Base-by-base conservation (phyloP, 2,888 invertebrate species). In the Blastobasis adustella region DNA sequence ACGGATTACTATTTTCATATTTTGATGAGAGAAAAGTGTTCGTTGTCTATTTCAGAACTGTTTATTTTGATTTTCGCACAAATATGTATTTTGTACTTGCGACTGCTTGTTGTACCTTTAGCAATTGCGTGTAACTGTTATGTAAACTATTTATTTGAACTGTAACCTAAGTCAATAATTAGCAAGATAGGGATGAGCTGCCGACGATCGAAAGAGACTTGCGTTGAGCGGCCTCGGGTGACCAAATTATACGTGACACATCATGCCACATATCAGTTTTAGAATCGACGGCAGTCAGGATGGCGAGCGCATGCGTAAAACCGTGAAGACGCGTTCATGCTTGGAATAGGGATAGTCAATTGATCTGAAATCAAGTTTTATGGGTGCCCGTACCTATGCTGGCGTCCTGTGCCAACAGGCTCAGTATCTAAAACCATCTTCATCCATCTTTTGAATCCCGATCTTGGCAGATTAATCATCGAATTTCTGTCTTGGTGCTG, bases 231-330 rank as follows among this genome's bases (percentile, higher is more conserved):
- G 51, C 59, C 70, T 72, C 67, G 65, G 69, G 70, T 68, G 85
- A 86, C 86, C 84, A 85, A 86, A 64, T 69, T 64, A 70, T 69
- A 84, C 82, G 78, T 79, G 70, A 85, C 87, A 87, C 87, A 87
- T 87, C 87, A 87, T 76, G 63, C 77, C 77, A 87, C 87, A 87
- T 87, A 87, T 87, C 87, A 87, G 74, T 72, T 66, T 71, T 72
- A 65, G 73, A 66, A 64, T 72, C 63, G 66, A 71, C 72, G 65
- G 70, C 65, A 65, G 66, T 60, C 63, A 57, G 60, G 63, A 49
- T 50, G 53, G 23, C 23, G 23, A 23, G 23, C 23, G 23, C 23
- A 23, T 23, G 23, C 23, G 23, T 23, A 23, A 23, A 23, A 23
- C 23, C 23, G 23, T 23, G 23, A 23, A 23, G 23, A 23, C 23